A percentile compares a stretch with the other conserved stretches of the same genome.
phyloP scores from a whole-genome alignment of 2,888 invertebrate genomes.

The Escarpia spicata region DNA sequence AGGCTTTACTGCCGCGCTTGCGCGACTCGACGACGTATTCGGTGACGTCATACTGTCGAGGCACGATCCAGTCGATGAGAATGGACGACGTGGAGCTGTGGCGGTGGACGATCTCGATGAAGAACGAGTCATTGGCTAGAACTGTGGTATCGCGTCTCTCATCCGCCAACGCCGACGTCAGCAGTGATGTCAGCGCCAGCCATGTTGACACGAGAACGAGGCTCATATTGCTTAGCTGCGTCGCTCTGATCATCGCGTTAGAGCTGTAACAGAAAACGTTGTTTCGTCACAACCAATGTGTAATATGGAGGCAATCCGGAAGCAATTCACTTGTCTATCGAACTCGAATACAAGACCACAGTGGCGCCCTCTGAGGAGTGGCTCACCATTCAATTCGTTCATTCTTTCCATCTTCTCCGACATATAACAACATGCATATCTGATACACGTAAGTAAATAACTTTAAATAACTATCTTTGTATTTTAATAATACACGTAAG shows the following conservation, averaged over 20 bases:
- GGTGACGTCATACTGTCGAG: not conserved
- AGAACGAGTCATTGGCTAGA: not conserved
- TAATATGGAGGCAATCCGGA: no score
- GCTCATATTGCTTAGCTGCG: not conserved
- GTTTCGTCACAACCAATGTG: not conserved
- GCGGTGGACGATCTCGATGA: not conserved
- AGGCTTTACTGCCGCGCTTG: not conserved
- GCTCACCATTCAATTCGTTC: no score
- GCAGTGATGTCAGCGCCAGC: conserved; percentile 6
- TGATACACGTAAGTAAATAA: no score
- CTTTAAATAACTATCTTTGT: no score
- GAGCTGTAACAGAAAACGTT: not conserved
- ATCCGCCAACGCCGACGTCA: not conserved
- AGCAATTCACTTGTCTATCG: no score
- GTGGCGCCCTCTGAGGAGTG: no score
- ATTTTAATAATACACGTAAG: no score
- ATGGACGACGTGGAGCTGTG: not conserved
- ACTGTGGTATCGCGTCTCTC: not conserved
- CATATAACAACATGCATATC: no score
- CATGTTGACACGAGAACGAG: conserved; percentile 13
- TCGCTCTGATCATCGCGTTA: not conserved
- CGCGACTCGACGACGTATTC: not conserved
- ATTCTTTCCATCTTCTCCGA: no score
- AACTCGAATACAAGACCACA: no score
- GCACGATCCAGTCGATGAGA: not conserved